Conservation (phyloP, 2,113 vertebrate genomes). For the Platysternon megacephalum region DNA sequence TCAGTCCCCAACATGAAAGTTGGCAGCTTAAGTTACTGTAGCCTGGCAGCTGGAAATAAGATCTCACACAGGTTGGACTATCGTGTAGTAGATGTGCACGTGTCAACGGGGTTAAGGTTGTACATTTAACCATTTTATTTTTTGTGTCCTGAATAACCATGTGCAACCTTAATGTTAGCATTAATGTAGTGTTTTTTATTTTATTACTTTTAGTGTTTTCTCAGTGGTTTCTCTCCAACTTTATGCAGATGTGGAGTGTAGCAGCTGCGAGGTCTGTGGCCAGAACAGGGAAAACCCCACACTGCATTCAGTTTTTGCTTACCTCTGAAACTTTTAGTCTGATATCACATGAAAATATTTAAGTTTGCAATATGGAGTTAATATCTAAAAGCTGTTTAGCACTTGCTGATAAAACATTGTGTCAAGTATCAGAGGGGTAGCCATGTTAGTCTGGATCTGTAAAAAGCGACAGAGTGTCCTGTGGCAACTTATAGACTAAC, state of each 20-base stretch:
- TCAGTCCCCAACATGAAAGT: not conserved
- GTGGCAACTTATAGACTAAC: no score
- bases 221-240: not conserved
- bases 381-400: not conserved
- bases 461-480: no score
- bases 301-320: not conserved
- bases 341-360: not conserved
- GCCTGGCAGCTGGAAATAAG: rapidly evolving
- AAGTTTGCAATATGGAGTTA: not conserved
- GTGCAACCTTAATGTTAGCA: no score
- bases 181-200: no score
- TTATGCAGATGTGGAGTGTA: not conserved
- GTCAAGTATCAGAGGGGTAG: no score
- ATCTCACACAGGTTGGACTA: not conserved
- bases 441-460: no score
- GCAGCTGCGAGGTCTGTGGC: not conserved
- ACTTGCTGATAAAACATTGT: no score
- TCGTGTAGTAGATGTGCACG: not conserved
- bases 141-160: not conserved
- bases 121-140: not conserved
- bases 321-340: not conserved
- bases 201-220: no score
- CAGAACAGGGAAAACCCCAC: not conserved
- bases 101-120: not conserved
- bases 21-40: not conserved